phyloP scores from a whole-genome alignment of 1,140 invertebrate species.

The Polyergus mexicanus region DNA sequence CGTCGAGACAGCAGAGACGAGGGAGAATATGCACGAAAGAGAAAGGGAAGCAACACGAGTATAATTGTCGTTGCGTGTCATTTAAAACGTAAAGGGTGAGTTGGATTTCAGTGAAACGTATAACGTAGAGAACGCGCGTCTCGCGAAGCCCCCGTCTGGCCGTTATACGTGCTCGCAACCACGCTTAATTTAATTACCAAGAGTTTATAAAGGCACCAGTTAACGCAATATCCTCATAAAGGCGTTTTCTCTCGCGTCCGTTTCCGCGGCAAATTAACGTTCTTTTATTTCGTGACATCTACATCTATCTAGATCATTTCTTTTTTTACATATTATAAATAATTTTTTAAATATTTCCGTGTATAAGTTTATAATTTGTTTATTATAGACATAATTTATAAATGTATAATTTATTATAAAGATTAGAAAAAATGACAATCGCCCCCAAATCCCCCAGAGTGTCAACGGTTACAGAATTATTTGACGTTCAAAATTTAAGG shows the following conservation, averaged over 20 bases:
- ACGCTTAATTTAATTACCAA: slow-evolving; percentile 51
- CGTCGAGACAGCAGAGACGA: slow-evolving; percentile 47
- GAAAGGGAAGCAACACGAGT: slow-evolving; percentile 29
- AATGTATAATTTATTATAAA: not conserved
- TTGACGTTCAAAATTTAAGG: not conserved
- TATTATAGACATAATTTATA: no score
- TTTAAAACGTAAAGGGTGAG: slow-evolving; percentile 17
- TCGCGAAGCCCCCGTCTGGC: slow-evolving; percentile 31
- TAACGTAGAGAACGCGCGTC: not conserved
- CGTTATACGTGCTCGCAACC: slow-evolving; percentile 35
- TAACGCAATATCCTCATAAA: slow-evolving; percentile 21
- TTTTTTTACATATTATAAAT: no score
- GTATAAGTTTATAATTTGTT: not conserved
- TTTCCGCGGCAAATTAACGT: not conserved
- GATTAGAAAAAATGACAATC: not conserved
- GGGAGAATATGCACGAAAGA: slow-evolving; percentile 57
- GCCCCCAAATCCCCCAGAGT: not conserved
- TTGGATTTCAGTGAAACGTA: slow-evolving; percentile 33
- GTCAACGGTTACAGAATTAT: not conserved
- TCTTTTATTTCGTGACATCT: not conserved
- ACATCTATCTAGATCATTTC: not conserved
- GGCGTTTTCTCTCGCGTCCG: not conserved
- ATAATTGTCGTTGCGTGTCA: slow-evolving; percentile 63
- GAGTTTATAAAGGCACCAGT: slow-evolving; percentile 40
- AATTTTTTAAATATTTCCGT: not conserved